Evolutionary conservation across 1,140 invertebrate genomes (phyloP), one percentile per base, ranked within the genome.

Genomic region (Oryctes rhinoceros): DNA sequence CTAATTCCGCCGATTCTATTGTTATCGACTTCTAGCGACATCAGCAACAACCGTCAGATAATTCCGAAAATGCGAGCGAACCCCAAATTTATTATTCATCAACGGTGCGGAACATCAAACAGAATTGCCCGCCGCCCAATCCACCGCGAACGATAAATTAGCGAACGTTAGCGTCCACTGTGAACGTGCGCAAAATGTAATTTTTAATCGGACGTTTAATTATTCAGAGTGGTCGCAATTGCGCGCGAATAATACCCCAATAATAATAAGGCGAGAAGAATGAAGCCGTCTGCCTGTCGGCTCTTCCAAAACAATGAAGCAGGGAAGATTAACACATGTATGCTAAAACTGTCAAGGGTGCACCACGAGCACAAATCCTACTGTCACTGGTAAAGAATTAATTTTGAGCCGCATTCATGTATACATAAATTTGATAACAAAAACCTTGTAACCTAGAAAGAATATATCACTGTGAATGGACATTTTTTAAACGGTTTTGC

Each of bases 91-190:
- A 67, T 67, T 67, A 67, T 67, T 67, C 65, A 67, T 67, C 65
- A 35, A 67, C 65, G 65, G n/a, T 67, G 65, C 65, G 65, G 65
- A 67, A 67, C 65, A 67, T 67, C 65, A 67, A 67, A 67, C 65
- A 67, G 18, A 67, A 67, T 67, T 67, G 65, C 65, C 10, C 0
- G 49, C 18, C 65, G 65, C 65, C 10, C 18, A 67, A 10, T 44
- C 65, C 65, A 35, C 65, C 65, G 65, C 65, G 65, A 35, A 24
- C 65, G 10, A 67, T 67, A 67, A 67, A 67, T 67, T 67, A 67
- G 65, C 65, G 65, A 35, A 67, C 65, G 65, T 67, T 67, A 67
- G 1, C 20, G 10, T 11, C 65, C 13, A 11, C 13, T 13, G 24
- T 18, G 65, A 11, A 35, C 65, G 65, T 18, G 49, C 49, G 9